Base-by-base conservation (phyloP, 2,113 vertebrate species). In the Hydrolagus affinis region DNA sequence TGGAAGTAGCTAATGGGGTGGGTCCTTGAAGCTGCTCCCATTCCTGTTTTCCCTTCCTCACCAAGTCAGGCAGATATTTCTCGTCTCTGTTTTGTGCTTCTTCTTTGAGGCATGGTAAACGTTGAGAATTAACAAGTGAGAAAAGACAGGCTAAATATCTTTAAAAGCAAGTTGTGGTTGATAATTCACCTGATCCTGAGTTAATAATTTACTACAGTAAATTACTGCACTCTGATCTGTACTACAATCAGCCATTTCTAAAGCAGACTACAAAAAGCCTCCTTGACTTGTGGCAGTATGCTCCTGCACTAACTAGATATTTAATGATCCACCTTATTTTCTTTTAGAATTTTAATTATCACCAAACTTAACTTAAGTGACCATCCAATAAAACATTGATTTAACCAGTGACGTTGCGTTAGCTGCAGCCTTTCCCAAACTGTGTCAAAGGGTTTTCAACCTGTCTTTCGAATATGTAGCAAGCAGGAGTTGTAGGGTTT, bases 131-230 rank as follows among this genome's bases (percentile, higher is more conserved):
- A 44, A 11, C 30, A 56, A 56, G 73, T 56, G 28, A 32, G 25
- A 74, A 74, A 30, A 17, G 14, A 74, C 72, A 74, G 7, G 73
- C 73, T 44, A 44, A 44, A 44, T 44, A 44, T 44, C 44, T 44
- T 44, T 44, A 44, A 44, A 44, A 44, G 44, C 44, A 44, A 44
- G 44, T 44, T 44, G 44, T 6, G 44, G 44, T 44, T 44, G 44
- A 44, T 44, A 44, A 44, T 44, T 44, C 44, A 44, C 32, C 32
- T 75, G 32, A 15, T 56, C n/a, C 73, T 75, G 73, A 17, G 21
- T 75, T 75, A 75, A 56, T 75, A 57, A 75, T 75, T 75, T 75
- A 75, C 32, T 75, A 19, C 73, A 75, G 32, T 56, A 56, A 75
- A 10, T 75, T 56, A 56, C 32, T 17, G 2, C 11, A 3, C 72